Base-by-base conservation (phyloP, 2,113 vertebrate species). In the Pimephales promelas region DNA sequence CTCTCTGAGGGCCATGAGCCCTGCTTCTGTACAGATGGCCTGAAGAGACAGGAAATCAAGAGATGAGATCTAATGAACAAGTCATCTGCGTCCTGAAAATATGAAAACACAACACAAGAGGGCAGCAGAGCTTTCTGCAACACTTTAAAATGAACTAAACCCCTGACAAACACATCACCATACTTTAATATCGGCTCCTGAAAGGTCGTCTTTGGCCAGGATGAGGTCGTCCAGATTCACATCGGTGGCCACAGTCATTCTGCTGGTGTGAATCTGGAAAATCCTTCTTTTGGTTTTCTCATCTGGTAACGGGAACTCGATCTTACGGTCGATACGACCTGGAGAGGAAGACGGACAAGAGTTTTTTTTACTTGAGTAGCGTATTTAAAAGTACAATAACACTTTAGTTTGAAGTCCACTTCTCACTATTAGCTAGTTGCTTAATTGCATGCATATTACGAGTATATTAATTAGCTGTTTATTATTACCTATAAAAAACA, bases 21-120 rank as follows among this genome's bases (percentile, higher is more conserved):
- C 98, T 10, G 97, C 98, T 91, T 99, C 98, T 54, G 98, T 99
- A 85, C 98, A 99, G 93, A 99, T 99, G 3, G 97, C 97, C 98
- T 99, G 90, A 57, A 5, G 88, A 84, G 26, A 76, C 52, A 18
- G 31, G 16, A 16, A 34, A 45, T 20, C 3, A 82, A 40, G 59
- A 62, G 74, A 36, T 22, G 11, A 49, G 24, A 74, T 18, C 52
- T 52, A 28, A 49, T 20, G 40, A 34, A 31, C 26, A 22, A 36
- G 22, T 36, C 26, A 16, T 18, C 16, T 34, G 8, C 59, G 7
- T 62, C 28, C 43, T 64, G 59, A 49, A 47, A 2, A 36, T 10
- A 26, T 59, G 20, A 13, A 20, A 18, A 26, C 10, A 47, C 13
- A 57, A 5, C 56, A 62, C 28, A 36, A 81, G 80, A 59, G 83